A percentile compares a stretch with the other conserved stretches of the same genome.
phyloP scores from a whole-genome alignment of 2,888 invertebrate genomes.

The Agrotis segetum region DNA sequence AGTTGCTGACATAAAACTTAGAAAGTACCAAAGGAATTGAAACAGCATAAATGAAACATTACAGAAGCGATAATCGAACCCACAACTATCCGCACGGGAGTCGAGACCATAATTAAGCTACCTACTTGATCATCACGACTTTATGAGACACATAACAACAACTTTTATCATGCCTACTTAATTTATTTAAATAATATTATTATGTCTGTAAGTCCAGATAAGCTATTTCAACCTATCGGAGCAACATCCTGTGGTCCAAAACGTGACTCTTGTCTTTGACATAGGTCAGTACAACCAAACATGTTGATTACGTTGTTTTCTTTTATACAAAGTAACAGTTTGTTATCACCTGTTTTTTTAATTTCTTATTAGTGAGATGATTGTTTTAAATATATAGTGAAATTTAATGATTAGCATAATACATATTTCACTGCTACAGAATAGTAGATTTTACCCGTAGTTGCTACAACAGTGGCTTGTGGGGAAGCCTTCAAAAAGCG shows the following conservation, averaged over 20 bases:
- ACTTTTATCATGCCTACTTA: neutral
- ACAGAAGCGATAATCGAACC: too few species aligned
- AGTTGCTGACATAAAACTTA: too few species aligned
- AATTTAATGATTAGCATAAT: neutral
- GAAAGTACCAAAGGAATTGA: too few species aligned
- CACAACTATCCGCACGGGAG: too few species aligned
- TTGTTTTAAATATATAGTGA: neutral
- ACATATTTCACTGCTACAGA: neutral
- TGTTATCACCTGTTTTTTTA: conserved; percentile 31
- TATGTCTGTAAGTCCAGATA: conserved; percentile 23
- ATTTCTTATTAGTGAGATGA: conserved; percentile 5
- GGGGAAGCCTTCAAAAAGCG: too few species aligned
- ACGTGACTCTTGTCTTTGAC: conserved; percentile 41
- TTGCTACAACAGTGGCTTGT: too few species aligned
- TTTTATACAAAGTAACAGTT: conserved; percentile 9
- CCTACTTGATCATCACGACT: too few species aligned
- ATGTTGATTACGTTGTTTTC: conserved; percentile 44
- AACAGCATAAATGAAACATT: too few species aligned
- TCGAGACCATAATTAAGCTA: too few species aligned
- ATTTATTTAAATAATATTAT: conserved; percentile 27
- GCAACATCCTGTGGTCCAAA: conserved; percentile 2
- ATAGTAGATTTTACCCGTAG: neutral
- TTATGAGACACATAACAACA: neutral
- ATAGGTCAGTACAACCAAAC: conserved; percentile 52
- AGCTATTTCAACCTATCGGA: conserved; percentile 2